These are phyloP conservation scores for Momotus momota DNA, from an alignment of 2,797 vertebrate genomes.

Conservation along the genomic window DNA sequence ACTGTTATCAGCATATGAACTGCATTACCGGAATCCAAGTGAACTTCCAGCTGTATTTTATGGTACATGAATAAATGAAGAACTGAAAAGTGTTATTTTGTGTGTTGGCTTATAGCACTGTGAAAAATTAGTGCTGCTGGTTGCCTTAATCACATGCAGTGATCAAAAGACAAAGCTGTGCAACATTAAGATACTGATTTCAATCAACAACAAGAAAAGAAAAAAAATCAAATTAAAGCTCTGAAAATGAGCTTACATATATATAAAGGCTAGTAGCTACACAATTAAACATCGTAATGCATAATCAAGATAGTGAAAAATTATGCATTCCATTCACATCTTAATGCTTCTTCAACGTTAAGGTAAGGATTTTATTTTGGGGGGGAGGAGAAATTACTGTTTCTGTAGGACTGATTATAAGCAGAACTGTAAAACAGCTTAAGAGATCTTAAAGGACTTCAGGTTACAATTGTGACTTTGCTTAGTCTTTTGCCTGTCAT, in stretches of 20 bases:
- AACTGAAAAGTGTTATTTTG: neutral
- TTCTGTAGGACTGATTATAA: neutral
- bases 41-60: neutral
- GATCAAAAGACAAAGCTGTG: slow-evolving; percentile 1
- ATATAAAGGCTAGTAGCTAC: neutral
- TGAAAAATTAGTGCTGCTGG: neutral
- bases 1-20: neutral
- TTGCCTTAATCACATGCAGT: neutral
- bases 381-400: neutral
- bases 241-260: neutral
- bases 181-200: neutral
- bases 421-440: neutral
- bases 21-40: neutral
- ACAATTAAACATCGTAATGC: neutral
- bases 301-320: neutral
- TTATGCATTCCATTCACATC: neutral
- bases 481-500: neutral
- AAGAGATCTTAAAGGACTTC: neutral
- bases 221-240: neutral
- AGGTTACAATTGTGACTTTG: neutral
- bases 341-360: neutral
- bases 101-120: neutral
- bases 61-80: neutral
- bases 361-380: neutral
- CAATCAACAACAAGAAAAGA: neutral